Base-by-base conservation (phyloP, 1,140 invertebrate genomes). In the Philotrypesis tridentata region DNA sequence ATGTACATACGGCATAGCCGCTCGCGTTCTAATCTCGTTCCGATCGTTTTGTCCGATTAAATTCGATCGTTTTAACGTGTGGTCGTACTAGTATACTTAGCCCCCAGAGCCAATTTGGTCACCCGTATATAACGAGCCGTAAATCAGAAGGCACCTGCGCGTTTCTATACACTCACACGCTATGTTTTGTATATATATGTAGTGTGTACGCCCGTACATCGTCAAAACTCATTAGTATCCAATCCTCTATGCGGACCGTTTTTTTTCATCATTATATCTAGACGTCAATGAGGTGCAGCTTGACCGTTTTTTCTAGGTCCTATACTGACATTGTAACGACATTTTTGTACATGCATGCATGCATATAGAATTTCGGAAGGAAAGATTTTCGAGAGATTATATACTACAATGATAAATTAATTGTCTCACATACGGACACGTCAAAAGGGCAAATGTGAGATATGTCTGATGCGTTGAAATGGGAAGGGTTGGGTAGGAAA, bases 11-110 rank as follows among this genome's bases (percentile, higher is more conserved):
- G 27, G n/a, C n/a, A n/a, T 23, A n/a, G n/a, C n/a, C 70, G 25
- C 37, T 25, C 70, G 33, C 37, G 23, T 72, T 72, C 40, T 72
- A 72, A 72, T 72, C 70, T 72, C 37, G 37, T 27, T 48, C 29
- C 70, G 70, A 72, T 72, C 70, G 70, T 37, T 72, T 40, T 48
- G 70, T 70, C 67, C 31, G 67, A 70, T 70, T 70, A 70, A 70
- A 70, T 33, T 31, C 67, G 67, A 70, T 70, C 67, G 67, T 25
- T 33, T 37, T n/a, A 70, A 70, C 67, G 6, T 17, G 17, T 6
- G 63, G 63, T n/a, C 25, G 63, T 27, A 12, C 5, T 11, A 23
- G n/a, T 9, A 23, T 7, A 61, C 6, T 14, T 61, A n/a, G 4
- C 61, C 48, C 48, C 48, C 48, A 6, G 48, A 55, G 48, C 48